Percentiles rank a stretch among this genome's conserved stretches.
Conservation (phyloP, 2,797 vertebrate genomes). For the Myiothlypis chrysogaster region DNA sequence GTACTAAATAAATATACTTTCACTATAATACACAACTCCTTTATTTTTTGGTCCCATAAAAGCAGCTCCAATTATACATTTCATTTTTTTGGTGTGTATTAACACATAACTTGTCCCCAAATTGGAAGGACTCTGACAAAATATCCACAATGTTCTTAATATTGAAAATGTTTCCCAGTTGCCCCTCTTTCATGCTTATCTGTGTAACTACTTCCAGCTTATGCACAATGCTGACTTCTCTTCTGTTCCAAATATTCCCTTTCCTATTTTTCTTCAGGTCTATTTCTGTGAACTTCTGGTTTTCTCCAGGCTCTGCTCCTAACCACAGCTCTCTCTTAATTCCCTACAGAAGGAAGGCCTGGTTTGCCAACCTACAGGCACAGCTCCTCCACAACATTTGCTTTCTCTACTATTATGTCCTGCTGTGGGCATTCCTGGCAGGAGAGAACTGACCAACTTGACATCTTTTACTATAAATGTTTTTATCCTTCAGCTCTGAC, state of each 20-base stretch:
- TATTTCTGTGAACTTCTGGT: not conserved
- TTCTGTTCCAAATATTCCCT: not conserved
- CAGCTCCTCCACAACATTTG: not conserved
- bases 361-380: not conserved
- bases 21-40: not conserved
- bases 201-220: not conserved
- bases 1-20: conserved; percentile 50
- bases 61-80: not conserved
- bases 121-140: not conserved
- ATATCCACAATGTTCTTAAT: not conserved
- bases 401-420: not conserved
- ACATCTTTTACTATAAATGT: conserved; percentile 21
- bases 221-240: not conserved
- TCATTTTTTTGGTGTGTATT: not conserved
- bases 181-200: not conserved
- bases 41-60: not conserved
- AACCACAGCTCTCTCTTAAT: not conserved
- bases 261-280: not conserved
- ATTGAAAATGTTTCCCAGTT: not conserved
- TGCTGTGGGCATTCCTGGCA: conserved; percentile 6
- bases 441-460: not conserved
- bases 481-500: not conserved
- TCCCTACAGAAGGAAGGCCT: not conserved
- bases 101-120: not conserved
- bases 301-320: not conserved